phyloP scores from a whole-genome alignment of 1,140 invertebrate genomes.

The Drosophila fuyamai region DNA sequence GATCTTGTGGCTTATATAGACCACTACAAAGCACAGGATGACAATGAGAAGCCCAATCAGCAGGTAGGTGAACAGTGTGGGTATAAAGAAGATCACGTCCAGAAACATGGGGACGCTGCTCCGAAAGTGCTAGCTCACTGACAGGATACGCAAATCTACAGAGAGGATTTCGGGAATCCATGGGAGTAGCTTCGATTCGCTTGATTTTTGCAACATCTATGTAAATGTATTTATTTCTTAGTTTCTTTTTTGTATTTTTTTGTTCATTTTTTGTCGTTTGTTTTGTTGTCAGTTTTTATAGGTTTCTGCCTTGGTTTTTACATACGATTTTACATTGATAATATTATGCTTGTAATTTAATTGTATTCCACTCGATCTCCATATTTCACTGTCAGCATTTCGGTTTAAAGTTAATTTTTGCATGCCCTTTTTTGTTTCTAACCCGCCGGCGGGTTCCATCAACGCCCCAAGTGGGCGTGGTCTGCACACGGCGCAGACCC shows the following conservation, averaged over 20 bases:
- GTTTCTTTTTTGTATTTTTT: slow-evolving; percentile 44
- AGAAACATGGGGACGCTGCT: slow-evolving; percentile 64
- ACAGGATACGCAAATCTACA: slow-evolving; percentile 29
- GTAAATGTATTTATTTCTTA: slow-evolving; percentile 83
- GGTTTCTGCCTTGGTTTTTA: slow-evolving; percentile 59
- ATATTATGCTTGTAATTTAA: slow-evolving; percentile 69
- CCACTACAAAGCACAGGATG: slow-evolving; percentile 80
- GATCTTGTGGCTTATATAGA: slow-evolving; percentile 79
- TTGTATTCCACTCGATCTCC: slow-evolving; percentile 51
- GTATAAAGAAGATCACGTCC: slow-evolving; percentile 76
- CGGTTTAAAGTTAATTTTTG: slow-evolving; percentile 19
- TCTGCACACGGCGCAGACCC: slow-evolving; percentile 60
- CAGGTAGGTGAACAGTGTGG: slow-evolving; percentile 78
- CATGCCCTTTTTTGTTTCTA: slow-evolving; percentile 26
- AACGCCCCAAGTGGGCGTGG: slow-evolving; percentile 57
- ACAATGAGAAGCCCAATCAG: slow-evolving; percentile 71
- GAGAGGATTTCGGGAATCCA: slow-evolving; percentile 21
- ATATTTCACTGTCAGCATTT: slow-evolving; percentile 9
- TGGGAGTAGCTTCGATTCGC: slow-evolving; percentile 8
- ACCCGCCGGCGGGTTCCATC: slow-evolving; percentile 74
- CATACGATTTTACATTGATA: slow-evolving; percentile 82
- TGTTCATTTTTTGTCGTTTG: slow-evolving; percentile 40
- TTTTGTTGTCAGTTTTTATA: slow-evolving; percentile 49
- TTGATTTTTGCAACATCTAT: slow-evolving; percentile 80
- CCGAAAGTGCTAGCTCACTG: slow-evolving; percentile 24